Conservation (phyloP, 2,888 invertebrate genomes). For the Spisula solida region DNA sequence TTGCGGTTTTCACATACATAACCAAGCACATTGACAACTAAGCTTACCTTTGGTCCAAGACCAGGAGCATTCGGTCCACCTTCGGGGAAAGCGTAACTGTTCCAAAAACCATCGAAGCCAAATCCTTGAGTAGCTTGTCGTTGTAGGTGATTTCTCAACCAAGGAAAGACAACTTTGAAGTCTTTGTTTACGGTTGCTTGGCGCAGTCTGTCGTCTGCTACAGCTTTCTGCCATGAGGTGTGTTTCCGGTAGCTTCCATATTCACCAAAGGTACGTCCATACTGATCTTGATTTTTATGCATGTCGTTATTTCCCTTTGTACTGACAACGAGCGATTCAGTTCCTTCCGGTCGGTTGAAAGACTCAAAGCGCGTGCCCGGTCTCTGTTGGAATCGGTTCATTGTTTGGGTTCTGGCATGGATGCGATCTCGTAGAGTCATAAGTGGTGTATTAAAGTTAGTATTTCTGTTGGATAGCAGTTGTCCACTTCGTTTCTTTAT, state of each 20-base stretch:
- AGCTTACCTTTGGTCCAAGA: slow-evolving; percentile 27
- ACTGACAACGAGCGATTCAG: slow-evolving; percentile 34
- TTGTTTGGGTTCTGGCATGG: background rate
- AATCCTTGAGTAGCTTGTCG: slow-evolving; percentile 48
- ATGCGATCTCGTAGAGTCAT: background rate
- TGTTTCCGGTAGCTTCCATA: slow-evolving; percentile 68
- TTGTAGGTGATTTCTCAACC: slow-evolving; percentile 55
- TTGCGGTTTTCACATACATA: no score
- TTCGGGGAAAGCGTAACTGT: slow-evolving; percentile 61
- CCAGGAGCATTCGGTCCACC: slow-evolving; percentile 10
- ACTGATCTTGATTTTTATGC: background rate
- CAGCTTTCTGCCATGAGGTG: slow-evolving; percentile 61
- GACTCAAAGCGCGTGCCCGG: slow-evolving; percentile 16
- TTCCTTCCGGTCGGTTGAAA: slow-evolving; percentile 64
- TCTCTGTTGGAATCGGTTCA: background rate
- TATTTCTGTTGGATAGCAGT: background rate
- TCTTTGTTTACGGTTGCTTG: slow-evolving; percentile 39
- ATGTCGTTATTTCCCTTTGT: background rate
- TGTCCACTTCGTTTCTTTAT: background rate
- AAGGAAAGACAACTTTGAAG: slow-evolving; percentile 55
- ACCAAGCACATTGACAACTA: background rate
- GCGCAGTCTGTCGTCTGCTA: slow-evolving; percentile 47
- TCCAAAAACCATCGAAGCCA: slow-evolving; percentile 61
- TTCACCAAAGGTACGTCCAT: slow-evolving; percentile 63
- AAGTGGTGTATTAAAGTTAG: background rate